These are phyloP conservation scores for Dreissena rostriformis DNA, from an alignment of 1,140 invertebrate species.

Conservation along the genomic window DNA sequence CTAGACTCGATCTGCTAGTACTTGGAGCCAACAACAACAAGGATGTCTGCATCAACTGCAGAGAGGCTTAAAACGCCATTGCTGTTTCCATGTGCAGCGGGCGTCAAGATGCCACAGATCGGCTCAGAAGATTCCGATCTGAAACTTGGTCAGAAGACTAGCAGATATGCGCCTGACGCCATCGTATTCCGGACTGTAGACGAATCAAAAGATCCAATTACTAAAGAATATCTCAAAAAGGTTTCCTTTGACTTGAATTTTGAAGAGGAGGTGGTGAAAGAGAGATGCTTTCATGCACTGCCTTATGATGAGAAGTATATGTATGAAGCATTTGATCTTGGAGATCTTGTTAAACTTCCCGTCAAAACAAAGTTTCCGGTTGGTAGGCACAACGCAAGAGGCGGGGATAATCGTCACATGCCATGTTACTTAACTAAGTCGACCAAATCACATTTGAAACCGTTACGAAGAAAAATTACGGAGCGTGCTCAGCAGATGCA, in stretches of 20 bases:
- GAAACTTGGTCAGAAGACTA: constrained; percentile 49
- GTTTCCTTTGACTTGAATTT: constrained; percentile 72
- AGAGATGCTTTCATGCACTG: constrained; percentile 77
- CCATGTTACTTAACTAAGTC: constrained; percentile 72
- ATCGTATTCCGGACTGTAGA: constrained; percentile 58
- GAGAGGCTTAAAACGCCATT: constrained; percentile 59
- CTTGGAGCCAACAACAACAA: not conserved
- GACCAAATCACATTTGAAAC: constrained; percentile 69
- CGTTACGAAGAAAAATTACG: constrained; percentile 70
- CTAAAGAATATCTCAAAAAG: constrained; percentile 72
- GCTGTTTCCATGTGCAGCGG: constrained; percentile 73
- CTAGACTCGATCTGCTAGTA: too few species aligned
- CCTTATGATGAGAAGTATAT: constrained; percentile 79
- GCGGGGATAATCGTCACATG: constrained; percentile 70
- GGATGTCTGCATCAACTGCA: constrained; percentile 42
- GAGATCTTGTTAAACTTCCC: constrained; percentile 62
- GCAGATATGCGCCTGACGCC: constrained; percentile 53
- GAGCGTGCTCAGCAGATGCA: constrained; percentile 71
- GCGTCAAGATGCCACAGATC: constrained; percentile 72
- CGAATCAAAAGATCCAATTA: constrained; percentile 59
- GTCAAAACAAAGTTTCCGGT: constrained; percentile 60
- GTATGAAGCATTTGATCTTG: constrained; percentile 69
- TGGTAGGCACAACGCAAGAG: constrained; percentile 72
- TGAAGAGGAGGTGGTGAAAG: constrained; percentile 77
- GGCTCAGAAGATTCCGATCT: constrained; percentile 68